Evolutionary conservation across 2,797 vertebrate genomes (phyloP).

Genomic region (Sternotherus odoratus): DNA sequence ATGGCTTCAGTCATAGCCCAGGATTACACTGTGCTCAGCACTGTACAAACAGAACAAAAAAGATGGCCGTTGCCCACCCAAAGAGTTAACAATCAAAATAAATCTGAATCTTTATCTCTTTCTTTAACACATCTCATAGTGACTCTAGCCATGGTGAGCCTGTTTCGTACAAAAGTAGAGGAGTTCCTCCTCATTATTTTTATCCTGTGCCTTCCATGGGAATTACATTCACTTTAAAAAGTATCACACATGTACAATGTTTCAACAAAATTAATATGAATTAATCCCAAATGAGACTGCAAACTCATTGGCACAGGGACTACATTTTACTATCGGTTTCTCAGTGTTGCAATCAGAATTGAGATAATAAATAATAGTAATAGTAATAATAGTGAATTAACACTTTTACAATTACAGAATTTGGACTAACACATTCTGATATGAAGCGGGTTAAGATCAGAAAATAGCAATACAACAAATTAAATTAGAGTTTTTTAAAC

Average conservation of each 20-base stretch:
- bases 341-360: background rate
- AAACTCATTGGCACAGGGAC: background rate
- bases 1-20: background rate
- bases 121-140: background rate
- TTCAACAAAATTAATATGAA: background rate
- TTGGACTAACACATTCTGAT: background rate
- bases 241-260: background rate
- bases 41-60: background rate
- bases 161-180: background rate
- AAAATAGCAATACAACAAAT: background rate
- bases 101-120: background rate
- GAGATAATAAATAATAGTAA: background rate
- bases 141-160: background rate
- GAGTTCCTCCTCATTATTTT: background rate
- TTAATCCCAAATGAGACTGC: background rate
- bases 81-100: background rate
- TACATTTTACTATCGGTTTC: background rate
- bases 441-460: background rate
- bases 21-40: background rate
- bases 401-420: background rate
- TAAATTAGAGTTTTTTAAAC: background rate
- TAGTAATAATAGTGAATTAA: background rate
- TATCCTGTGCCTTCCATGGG: background rate
- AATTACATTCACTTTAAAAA: background rate
- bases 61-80: background rate